Evolutionary conservation across 2,888 invertebrate genomes (phyloP).

Genomic region (Schizotus pectinicornis): DNA sequence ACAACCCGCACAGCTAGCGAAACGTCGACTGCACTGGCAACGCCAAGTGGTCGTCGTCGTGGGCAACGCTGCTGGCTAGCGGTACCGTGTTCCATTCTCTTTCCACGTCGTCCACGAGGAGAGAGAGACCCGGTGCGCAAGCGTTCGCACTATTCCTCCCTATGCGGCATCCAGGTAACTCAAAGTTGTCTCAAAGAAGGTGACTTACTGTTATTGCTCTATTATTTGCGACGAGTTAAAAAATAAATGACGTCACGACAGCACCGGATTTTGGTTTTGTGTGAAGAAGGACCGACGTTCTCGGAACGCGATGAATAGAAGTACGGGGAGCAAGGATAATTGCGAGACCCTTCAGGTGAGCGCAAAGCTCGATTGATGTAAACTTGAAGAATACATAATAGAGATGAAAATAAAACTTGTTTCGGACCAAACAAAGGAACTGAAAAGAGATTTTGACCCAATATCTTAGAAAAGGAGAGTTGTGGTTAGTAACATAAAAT

Average conservation of each 20-base stretch:
- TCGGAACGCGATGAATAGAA: too few relatives aligned
- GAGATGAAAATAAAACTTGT: too few relatives aligned
- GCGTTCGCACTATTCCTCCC: slow-evolving; percentile 1
- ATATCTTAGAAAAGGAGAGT: too few relatives aligned
- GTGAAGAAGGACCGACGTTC: slow-evolving; percentile 3
- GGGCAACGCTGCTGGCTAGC: slow-evolving; percentile 26
- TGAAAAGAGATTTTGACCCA: too few relatives aligned
- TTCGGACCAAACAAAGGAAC: too few relatives aligned
- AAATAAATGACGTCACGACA: slow-evolving; percentile 6
- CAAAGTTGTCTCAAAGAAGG: slow-evolving; percentile 1
- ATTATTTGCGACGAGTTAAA: slow-evolving; percentile 5
- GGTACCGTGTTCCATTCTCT: slow-evolving; percentile 38
- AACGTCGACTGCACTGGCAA: slow-evolving; percentile 20
- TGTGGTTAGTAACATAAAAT: too few relatives aligned
- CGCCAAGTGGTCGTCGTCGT: slow-evolving; percentile 17
- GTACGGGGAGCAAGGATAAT: too few relatives aligned
- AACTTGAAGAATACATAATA: too few relatives aligned
- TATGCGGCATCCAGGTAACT: too few relatives aligned
- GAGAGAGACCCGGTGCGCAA: slow-evolving; percentile 24
- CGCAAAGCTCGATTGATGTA: too few relatives aligned
- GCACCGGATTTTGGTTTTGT: slow-evolving; percentile 2
- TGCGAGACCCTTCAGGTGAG: too few relatives aligned
- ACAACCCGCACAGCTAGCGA: slow-evolving; percentile 12
- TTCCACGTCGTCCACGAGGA: slow-evolving; percentile 27
- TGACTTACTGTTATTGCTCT: slow-evolving; percentile 2